Conservation (phyloP, 2,888 invertebrate genomes). For the Micropterix aruncella region DNA sequence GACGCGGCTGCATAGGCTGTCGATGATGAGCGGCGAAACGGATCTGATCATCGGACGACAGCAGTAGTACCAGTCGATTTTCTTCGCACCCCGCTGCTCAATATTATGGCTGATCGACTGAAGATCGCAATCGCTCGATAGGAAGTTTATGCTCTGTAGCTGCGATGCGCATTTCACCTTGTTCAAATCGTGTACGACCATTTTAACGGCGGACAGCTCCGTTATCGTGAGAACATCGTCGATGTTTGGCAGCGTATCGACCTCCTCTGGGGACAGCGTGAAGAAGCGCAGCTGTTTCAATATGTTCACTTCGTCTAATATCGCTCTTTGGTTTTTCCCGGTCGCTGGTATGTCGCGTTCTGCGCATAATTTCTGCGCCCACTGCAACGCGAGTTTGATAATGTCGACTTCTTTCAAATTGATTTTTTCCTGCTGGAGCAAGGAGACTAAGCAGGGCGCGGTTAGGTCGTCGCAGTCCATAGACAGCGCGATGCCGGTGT, state of each 20-base stretch:
- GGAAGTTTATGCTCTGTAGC: neutral
- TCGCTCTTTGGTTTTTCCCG: conserved; percentile 27
- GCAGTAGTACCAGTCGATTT: conserved; percentile 27
- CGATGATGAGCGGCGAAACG: conserved; percentile 27
- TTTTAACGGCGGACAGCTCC: conserved; percentile 15
- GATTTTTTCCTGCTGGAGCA: conserved; percentile 34
- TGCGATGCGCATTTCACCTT: neutral
- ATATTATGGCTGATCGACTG: conserved; percentile 6
- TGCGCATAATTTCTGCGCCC: conserved; percentile 38
- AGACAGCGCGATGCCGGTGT: conserved; percentile 36
- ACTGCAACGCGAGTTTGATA: conserved; percentile 36
- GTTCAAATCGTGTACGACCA: neutral
- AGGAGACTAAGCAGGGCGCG: conserved; percentile 28
- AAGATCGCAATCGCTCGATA: conserved; percentile 11
- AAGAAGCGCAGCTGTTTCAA: conserved; percentile 32
- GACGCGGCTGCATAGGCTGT: conserved; percentile 22
- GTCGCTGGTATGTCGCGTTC: conserved; percentile 24
- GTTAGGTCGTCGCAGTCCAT: conserved; percentile 35
- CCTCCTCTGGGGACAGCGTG: conserved; percentile 23
- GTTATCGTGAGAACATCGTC: conserved; percentile 23
- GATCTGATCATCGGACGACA: conserved; percentile 27
- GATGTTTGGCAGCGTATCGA: conserved; percentile 23
- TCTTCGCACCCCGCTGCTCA: conserved; percentile 20
- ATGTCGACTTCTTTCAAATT: conserved; percentile 39
- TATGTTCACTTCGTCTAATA: conserved; percentile 28